Percentiles rank a stretch among this genome's conserved stretches.
Conservation (phyloP, 2,113 vertebrate species). For the Paramormyrops kingsleyae region DNA sequence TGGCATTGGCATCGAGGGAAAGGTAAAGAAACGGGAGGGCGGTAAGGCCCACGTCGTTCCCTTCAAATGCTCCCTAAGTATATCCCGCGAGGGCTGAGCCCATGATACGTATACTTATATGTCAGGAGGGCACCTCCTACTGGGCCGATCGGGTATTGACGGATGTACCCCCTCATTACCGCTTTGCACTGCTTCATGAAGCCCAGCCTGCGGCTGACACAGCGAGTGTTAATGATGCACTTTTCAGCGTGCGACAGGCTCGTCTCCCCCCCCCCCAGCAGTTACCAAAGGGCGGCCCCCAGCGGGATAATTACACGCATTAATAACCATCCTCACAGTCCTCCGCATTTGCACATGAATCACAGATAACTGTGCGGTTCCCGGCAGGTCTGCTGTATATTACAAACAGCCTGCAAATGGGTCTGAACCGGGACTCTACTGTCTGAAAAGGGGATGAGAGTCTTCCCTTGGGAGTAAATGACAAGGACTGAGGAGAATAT, state of each 20-base stretch:
- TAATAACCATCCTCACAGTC: background rate
- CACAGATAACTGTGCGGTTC: background rate
- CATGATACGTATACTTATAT: slow-evolving; percentile 1
- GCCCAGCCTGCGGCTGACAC: background rate
- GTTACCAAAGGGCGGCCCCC: background rate
- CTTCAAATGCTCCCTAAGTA: background rate
- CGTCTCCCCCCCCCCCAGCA: background rate
- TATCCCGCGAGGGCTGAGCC: background rate
- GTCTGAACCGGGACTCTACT: background rate
- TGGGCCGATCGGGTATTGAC: background rate
- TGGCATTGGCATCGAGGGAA: slow-evolving; percentile 95
- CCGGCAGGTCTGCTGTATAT: background rate
- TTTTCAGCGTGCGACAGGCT: background rate
- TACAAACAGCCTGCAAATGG: background rate
- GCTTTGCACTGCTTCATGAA: background rate
- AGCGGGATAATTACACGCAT: background rate
- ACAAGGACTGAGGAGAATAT: background rate
- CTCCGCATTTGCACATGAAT: background rate
- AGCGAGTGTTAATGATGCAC: background rate
- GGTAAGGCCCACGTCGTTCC: background rate
- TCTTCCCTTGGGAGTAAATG: background rate
- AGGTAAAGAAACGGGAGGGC: slow-evolving; percentile 65
- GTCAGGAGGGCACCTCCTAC: background rate
- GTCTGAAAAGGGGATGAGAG: background rate
- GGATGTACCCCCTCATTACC: slow-evolving; percentile 12